Base-by-base conservation (phyloP, 2,888 invertebrate species). In the Lagria hirta region DNA sequence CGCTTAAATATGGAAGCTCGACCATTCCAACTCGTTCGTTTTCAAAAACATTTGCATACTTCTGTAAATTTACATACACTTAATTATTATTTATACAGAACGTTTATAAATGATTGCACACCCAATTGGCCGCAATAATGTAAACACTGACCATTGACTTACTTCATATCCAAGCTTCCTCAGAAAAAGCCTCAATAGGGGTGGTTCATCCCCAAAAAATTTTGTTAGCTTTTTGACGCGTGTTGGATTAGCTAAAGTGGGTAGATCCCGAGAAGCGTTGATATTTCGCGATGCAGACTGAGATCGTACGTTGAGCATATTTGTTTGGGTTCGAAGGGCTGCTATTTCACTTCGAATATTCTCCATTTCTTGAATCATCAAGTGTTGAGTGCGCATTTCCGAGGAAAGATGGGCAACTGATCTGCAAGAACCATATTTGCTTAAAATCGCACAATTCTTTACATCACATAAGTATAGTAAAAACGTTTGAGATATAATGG, bases 181-280 rank as follows among this genome's bases (percentile, higher is more conserved):
- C 36, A 94, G 78, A 75, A 93, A 94, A 43, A 93, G 78, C 69
- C 92, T 79, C 73, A 93, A 82, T 53, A 93, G 78, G 5, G 93
- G 93, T 16, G 93, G 93, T 71, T 94, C 93, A 69, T 90, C 88
- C 14, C 93, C 94, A 75, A 94, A 94, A 78, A 94, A 93, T 78
- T 91, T 89, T 43, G 91, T 92, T 52, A 93, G 78, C 60, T 93
- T 85, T 69, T 88, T 88, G 11, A 93, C 90, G 48, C 91, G 76
- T 51, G 85, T 85, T 0, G 92, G 92, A 73, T 92, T 91, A 54
- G 90, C 87, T 61, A 92, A 79, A 35, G 84, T 83, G 56, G 81
- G 83, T 27, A 84, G 75, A 63, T 84, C 84, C 47, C 75, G 75
- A 10, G 72, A 77, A 64, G 51, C 72, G 65, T 61, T 75, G 58